These are phyloP conservation scores for Auanema sp. DNA, from an alignment of 2,888 invertebrate genomes.

Conservation along the genomic window DNA sequence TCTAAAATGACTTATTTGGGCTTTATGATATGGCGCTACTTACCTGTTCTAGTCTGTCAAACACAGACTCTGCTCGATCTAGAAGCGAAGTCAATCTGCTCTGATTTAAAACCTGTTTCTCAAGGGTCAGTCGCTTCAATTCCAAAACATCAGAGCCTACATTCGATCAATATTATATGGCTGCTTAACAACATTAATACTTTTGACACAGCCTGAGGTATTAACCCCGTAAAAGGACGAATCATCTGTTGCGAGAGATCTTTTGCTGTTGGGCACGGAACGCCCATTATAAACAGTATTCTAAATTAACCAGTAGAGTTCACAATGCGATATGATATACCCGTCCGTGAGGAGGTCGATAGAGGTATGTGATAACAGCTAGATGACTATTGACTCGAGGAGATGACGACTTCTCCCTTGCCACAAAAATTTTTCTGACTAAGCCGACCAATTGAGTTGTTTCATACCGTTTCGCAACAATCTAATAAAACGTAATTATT, in stretches of 20 bases:
- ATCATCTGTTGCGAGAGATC: too few species aligned
- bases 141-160: constrained; percentile 10
- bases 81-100: constrained; percentile 28
- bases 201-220: too few species aligned
- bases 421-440: constrained; percentile 19
- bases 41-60: constrained; percentile 22
- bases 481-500: constrained; percentile 9
- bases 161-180: background rate
- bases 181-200: too few species aligned
- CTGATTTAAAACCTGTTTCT: constrained; percentile 28
- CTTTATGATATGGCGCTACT: background rate
- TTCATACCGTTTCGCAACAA: constrained; percentile 22
- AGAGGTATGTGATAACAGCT: constrained; percentile 32
- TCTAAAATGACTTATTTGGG: background rate
- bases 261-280: too few species aligned
- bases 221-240: too few species aligned
- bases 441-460: constrained; percentile 14
- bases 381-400: constrained; percentile 21
- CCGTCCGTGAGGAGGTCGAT: constrained; percentile 16
- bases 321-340: constrained; percentile 1
- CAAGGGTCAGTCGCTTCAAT: constrained; percentile 15
- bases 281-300: too few species aligned
- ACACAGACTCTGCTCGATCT: constrained; percentile 24
- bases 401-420: constrained; percentile 5
- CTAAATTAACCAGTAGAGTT: background rate